Percentiles rank a stretch among this genome's conserved stretches.
Evolutionary conservation across 2,113 vertebrate species (phyloP).

Genomic region (Oreochromis niloticus): DNA sequence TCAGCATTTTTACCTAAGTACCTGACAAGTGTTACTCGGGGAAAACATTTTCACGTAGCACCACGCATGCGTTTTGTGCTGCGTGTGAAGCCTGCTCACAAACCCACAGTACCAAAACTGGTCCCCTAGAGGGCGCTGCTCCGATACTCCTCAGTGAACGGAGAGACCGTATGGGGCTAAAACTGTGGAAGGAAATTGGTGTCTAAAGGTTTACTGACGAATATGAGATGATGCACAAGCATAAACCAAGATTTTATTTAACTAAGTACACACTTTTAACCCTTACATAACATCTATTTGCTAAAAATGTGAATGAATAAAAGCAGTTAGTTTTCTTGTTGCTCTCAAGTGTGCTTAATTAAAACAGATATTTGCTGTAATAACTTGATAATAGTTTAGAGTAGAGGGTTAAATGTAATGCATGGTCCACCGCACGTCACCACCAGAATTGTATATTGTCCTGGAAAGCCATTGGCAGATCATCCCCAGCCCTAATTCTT

Average conservation of each 20-base stretch:
- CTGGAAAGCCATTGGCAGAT: not conserved
- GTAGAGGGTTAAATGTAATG: not conserved
- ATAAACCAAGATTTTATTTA: not conserved
- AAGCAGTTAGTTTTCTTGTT: not conserved
- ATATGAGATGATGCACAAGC: not conserved
- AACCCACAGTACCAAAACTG: not conserved
- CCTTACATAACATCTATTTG: not conserved
- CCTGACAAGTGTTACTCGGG: not conserved
- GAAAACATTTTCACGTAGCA: fast-evolving
- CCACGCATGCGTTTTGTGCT: not conserved
- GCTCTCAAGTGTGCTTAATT: not conserved
- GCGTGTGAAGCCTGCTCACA: not conserved
- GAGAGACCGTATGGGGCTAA: not conserved
- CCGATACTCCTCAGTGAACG: not conserved
- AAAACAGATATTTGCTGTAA: not conserved
- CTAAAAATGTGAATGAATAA: not conserved
- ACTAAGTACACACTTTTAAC: not conserved
- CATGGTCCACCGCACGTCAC: not conserved
- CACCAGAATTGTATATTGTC: not conserved
- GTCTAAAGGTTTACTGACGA: not conserved
- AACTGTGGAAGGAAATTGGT: not conserved
- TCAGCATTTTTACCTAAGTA: not conserved
- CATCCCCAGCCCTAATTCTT: not conserved
- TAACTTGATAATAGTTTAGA: not conserved
- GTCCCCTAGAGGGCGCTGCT: not conserved